Evolutionary conservation across 2,797 vertebrate genomes (phyloP), one percentile per base, ranked within the genome.

Genomic region (Pipistrellus pygmaeus): DNA sequence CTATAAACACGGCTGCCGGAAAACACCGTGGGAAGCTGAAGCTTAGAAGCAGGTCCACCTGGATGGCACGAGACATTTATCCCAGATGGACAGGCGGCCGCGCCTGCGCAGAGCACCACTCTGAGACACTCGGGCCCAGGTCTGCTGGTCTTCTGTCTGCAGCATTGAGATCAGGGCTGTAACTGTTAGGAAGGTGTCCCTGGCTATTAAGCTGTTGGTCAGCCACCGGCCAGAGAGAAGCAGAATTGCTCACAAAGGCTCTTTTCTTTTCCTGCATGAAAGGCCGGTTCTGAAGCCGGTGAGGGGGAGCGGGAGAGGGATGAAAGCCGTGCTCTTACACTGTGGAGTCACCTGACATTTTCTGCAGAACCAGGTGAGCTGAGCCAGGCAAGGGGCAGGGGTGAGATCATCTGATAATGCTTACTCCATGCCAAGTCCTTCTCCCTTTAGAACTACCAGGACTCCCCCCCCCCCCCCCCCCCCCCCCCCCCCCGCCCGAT

Each of bases 51-150:
- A 64, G 27, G 80, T 30, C 77, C 51, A 62, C 88, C 35, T 72
- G 32, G 60, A 72, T 88, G 85, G 88, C 48, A 55, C 0, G 30
- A 83, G 30, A 84, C 38, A 0, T 82, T 82, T 0, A 1, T 53
- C 11, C n/a, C 1, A n/a, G 1, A 5, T 0, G n/a, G 91, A 73
- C 0, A 20, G 90, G 66, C 27, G 68, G 68, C 15, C 18, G 7
- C 1, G 4, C 64, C 88, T 30, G 44, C 2, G 0, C 13, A 23
- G 35, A 60, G 21, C 32, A 6, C n/a, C 14, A 0, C 23, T 3
- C 3, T 7, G 21, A 27, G 8, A n/a, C 15, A 23, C 17, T 11
- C 32, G 11, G 69, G 23, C 51, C 85, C 35, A 4, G 38, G 32
- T 76, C 53, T 62, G 27, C 25, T 69, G 69, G 21, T 55, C 0